Base-by-base conservation (phyloP, 2,113 vertebrate species). In the Macroglossus sobrinus region DNA sequence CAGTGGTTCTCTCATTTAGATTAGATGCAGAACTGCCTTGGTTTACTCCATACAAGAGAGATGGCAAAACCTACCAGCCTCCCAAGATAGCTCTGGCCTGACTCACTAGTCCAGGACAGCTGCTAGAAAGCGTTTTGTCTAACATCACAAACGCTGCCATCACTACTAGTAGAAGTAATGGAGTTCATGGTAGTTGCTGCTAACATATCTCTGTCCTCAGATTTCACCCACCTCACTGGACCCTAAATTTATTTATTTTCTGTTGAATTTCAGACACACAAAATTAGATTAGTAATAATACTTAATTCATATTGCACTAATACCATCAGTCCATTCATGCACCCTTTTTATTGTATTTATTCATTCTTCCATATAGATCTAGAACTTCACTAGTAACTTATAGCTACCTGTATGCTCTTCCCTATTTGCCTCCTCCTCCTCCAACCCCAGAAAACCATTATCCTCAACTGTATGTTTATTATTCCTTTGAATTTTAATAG, bases 121-220 rank as follows among this genome's bases (percentile, higher is more conserved):
- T 18, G 9, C 38, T 26, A 18, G 15, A 26, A 81, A 59, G 14
- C 16, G 0, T 30, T 16, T 8, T 68, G 21, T 50, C 76, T 35
- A 53, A 7, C 26, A 35, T 19, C 64, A 28, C 64, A n/a, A 16
- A 50, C 5, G 24, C 81, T 33, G 12, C 33, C 43, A 3, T 14
- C 75, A 64, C 64, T 22, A 7, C 53, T 16, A 7, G 33, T 30
- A 1, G 55, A 74, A 28, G 43, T 66, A n/a, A 10, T 1, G 16
- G 30, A 0, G 1, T 26, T 26, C 33, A 22, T 22, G 30, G 40
- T 7, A n/a, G 28, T 8, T 16, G 30, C 12, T 3, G 2, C 12
- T 22, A 61, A 57, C 24, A 26, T 40, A 57, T 7, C 55, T 18
- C 59, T 21, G 28, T 16, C 45, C 66, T 89, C 66, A 63, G 19